Evolutionary conservation across 2,888 invertebrate species (phyloP).

Genomic region (Pollenia amentaria): DNA sequence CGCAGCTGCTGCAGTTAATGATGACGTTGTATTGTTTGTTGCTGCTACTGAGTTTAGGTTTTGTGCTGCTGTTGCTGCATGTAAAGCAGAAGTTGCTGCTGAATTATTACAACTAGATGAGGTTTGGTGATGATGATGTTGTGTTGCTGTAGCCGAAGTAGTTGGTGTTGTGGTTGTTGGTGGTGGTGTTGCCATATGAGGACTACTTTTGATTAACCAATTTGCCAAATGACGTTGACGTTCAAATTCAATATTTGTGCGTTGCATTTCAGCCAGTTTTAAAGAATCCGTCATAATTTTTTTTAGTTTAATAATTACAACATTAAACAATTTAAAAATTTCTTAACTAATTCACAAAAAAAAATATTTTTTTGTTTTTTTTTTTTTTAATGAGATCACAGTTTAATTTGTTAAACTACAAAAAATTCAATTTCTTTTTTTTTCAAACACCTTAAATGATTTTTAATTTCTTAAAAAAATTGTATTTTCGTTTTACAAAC

Average conservation of each 20-base stretch:
- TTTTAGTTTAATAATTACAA: background rate
- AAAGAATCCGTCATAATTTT: constrained; percentile 81
- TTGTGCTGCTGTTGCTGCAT: constrained; percentile 59
- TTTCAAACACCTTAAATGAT: constrained; percentile 26
- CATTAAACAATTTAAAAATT: constrained; percentile 19
- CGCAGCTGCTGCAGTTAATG: constrained; percentile 62
- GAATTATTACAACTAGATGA: constrained; percentile 67
- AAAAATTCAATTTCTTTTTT: constrained; percentile 42
- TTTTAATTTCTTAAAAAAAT: constrained; percentile 55
- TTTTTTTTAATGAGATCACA: constrained; percentile 71
- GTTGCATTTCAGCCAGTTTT: constrained; percentile 84
- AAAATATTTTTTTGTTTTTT: constrained; percentile 37
- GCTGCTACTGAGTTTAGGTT: constrained; percentile 60
- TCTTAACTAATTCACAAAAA: background rate
- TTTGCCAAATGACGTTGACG: constrained; percentile 85
- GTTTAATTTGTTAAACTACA: constrained; percentile 52
- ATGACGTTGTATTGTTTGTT: constrained; percentile 57
- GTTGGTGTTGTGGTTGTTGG: constrained; percentile 76
- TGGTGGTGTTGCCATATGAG: constrained; percentile 84
- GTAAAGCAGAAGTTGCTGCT: constrained; percentile 65
- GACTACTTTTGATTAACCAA: constrained; percentile 85
- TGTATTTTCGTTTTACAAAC: constrained; percentile 63
- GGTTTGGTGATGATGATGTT: constrained; percentile 71
- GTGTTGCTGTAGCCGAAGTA: constrained; percentile 52
- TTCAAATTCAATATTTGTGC: constrained; percentile 84